Base-by-base conservation (phyloP, 2,888 invertebrate genomes). In the Tachina grossa region DNA sequence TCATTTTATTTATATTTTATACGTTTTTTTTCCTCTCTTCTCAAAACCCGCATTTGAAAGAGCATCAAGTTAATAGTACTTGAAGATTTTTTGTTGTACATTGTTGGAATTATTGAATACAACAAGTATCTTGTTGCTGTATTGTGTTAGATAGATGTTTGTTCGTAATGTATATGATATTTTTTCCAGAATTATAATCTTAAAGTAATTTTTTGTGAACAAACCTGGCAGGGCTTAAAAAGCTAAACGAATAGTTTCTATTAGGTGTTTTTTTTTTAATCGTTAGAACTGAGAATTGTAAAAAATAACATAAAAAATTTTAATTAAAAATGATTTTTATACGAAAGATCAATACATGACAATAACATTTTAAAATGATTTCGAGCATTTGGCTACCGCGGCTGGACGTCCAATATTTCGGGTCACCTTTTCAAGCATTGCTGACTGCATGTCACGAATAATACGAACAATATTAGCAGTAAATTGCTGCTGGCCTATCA, bases 41-140 rank as follows among this genome's bases (percentile, higher is more conserved):
- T 59, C 41, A 76, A 81, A 80, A 63, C 80, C 83, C 85, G 85
- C 83, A 83, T 83, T 83, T 85, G 83, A 83, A 85, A 85, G 85
- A 85, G 83, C 85, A 85, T 85, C 85, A 85, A 85, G 85, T 85
- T 85, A 85, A 85, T 83, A 85, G 85, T 80, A 80, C 85, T 85
- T 80, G 85, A 83, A 53, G 82, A 55, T 59, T 68, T 61, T 59
- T 68, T 74, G 59, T 63, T 72, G 51, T 80, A 66, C 65, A 39
- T 16, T 79, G 19, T 74, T 66, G 39, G 65, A 80, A 57, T 83
- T 71, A 71, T 80, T 75, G 71, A 75, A 75, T 76, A 85, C 65
- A 75, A 76, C 83, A 85, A 85, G 85, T 79, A 82, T 82, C 75
- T 83, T 83, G 84, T 81, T 77, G 77, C 77, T 79, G 51, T 68